These are phyloP conservation scores for Dinoponera quadriceps DNA, from an alignment of 1,140 invertebrate species.

Conservation along the genomic window DNA sequence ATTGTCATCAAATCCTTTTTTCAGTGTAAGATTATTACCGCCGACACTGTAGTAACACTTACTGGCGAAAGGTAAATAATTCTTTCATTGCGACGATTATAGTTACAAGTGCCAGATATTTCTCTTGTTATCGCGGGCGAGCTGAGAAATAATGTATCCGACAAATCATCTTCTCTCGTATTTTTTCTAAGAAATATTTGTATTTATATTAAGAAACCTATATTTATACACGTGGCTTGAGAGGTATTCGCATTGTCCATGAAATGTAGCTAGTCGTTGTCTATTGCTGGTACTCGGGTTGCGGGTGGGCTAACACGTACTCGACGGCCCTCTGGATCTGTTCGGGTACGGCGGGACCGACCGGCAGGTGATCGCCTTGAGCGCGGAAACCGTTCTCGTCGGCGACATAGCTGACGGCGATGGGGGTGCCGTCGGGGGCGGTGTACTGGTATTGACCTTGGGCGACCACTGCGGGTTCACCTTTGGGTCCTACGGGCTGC, in stretches of 20 bases:
- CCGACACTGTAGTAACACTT: too few species aligned
- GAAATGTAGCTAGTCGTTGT: conserved; percentile 5
- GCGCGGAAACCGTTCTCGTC: conserved; percentile 87
- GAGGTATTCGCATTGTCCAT: conserved; percentile 20
- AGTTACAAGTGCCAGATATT: too few species aligned
- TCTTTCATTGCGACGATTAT: too few species aligned
- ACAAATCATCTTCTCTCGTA: too few species aligned
- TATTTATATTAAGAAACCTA: conserved; percentile 32
- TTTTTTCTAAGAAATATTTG: conserved; percentile 30
- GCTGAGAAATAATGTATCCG: too few species aligned
- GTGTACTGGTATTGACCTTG: conserved; percentile 86
- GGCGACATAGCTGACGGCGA: conserved; percentile 86
- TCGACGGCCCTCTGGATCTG: conserved; percentile 84
- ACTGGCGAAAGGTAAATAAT: too few species aligned
- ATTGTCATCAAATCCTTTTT: too few species aligned
- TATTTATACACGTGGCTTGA: conserved; percentile 26
- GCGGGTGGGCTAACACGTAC: conserved; percentile 80
- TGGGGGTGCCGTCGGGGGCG: conserved; percentile 86
- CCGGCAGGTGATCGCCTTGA: conserved; percentile 86
- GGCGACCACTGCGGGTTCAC: conserved; percentile 82
- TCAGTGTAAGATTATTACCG: too few species aligned
- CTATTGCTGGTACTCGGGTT: conserved; percentile 57
- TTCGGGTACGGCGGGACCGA: conserved; percentile 83
- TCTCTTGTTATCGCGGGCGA: too few species aligned
- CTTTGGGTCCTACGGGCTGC: conserved; percentile 85